phyloP scores from a whole-genome alignment of 1,140 invertebrate species.

The Macrobrachium rosenbergii region DNA sequence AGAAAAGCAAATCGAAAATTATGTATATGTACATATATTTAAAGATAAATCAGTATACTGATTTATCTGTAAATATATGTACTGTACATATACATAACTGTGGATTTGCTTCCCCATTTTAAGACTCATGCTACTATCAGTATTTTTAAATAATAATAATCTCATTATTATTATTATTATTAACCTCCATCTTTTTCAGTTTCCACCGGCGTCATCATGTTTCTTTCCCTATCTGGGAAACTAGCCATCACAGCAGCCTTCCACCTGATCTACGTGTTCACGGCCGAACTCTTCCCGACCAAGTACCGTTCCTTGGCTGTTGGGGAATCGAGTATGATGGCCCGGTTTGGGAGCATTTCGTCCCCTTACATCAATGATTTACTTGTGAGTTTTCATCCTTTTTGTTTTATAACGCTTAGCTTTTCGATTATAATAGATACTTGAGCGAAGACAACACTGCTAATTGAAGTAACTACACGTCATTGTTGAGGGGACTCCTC shows the following conservation, averaged over 20 bases:
- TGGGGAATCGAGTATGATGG: background rate
- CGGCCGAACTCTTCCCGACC: constrained; percentile 26
- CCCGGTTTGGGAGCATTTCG: background rate
- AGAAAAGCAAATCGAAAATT: no score
- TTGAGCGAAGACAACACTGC: background rate
- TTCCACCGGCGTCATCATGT: background rate
- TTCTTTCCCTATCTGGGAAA: constrained; percentile 12
- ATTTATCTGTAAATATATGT: no score
- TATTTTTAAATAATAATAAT: no score
- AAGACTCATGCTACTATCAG: background rate
- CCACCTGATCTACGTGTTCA: constrained; percentile 21
- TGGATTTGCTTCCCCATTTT: no score
- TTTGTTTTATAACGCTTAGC: background rate
- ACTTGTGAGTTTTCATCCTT: constrained; percentile 8
- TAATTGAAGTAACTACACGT: no score
- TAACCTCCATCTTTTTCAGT: background rate
- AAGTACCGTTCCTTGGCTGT: constrained; percentile 11
- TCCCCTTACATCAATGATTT: constrained; percentile 36
- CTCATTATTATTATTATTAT: no score
- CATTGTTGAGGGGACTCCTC: no score
- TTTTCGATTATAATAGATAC: background rate
- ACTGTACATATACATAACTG: no score
- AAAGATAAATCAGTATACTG: no score
- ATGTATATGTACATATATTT: no score
- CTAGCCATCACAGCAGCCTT: background rate